These are phyloP conservation scores for Eucera pruinosa DNA, from an alignment of 2,888 invertebrate genomes.

Conservation along the genomic window DNA sequence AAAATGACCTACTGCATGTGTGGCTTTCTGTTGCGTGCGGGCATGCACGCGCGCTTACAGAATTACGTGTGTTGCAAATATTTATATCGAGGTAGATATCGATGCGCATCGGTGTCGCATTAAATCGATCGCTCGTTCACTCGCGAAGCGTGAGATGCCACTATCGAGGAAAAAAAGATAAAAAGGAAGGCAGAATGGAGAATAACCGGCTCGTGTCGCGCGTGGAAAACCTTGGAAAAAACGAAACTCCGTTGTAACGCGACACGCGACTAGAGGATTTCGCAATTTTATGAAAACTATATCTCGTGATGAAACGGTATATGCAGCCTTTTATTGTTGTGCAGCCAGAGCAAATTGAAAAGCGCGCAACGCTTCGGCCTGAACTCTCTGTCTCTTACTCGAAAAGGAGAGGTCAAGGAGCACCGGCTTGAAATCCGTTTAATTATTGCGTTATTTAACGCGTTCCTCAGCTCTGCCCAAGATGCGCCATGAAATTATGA, in stretches of 20 bases:
- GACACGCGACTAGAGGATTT: constrained; percentile 30
- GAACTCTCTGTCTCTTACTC: not conserved
- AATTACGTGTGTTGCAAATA: constrained; percentile 14
- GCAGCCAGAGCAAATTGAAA: constrained; percentile 22
- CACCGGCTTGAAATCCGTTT: constrained; percentile 18
- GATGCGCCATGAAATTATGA: no score
- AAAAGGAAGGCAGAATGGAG: no score
- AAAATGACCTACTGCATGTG: not conserved
- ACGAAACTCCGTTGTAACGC: constrained; percentile 36
- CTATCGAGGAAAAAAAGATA: not conserved
- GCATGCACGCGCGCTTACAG: not conserved
- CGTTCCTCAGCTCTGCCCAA: not conserved
- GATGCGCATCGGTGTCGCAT: constrained; percentile 13
- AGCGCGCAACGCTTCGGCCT: not conserved
- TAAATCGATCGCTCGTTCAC: constrained; percentile 23
- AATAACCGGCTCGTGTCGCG: no score
- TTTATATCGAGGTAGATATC: constrained; percentile 22
- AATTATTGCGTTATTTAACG: constrained; percentile 8
- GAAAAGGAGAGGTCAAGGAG: constrained; percentile 42
- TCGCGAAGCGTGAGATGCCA: constrained; percentile 7
- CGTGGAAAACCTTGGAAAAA: constrained; percentile 47
- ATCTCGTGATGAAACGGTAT: constrained; percentile 57
- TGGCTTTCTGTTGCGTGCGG: not conserved
- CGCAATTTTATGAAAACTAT: constrained; percentile 60
- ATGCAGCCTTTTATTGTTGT: constrained; percentile 38